phyloP scores from a whole-genome alignment of 2,797 vertebrate species.

The Anguilla obscura region DNA sequence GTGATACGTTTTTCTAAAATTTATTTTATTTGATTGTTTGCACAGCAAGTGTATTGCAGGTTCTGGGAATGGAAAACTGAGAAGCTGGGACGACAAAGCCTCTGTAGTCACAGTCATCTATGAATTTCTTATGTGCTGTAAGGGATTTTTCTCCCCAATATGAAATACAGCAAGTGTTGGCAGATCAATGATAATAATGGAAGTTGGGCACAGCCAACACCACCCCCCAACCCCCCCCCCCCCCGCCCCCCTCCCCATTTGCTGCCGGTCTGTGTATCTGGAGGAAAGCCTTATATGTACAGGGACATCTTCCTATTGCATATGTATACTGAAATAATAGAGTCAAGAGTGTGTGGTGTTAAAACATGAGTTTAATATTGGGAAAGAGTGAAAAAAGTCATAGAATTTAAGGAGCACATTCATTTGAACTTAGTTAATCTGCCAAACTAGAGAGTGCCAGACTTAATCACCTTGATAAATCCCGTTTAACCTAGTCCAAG shows the following conservation, averaged over 20 bases:
- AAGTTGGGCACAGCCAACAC: background rate
- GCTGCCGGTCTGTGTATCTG: background rate
- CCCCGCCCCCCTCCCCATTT: background rate
- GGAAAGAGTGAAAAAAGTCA: background rate
- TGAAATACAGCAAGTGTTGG: background rate
- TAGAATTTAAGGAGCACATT: background rate
- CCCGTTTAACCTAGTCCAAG: background rate
- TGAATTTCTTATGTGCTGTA: background rate
- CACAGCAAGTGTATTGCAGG: too few species aligned
- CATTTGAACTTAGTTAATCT: background rate
- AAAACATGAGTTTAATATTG: background rate
- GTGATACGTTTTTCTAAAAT: background rate
- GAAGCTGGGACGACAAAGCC: background rate
- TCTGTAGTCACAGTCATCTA: background rate
- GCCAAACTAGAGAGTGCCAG: background rate
- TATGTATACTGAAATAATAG: background rate
- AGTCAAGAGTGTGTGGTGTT: background rate
- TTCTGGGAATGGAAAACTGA: background rate
- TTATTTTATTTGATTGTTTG: too few species aligned
- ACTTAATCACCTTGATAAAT: background rate
- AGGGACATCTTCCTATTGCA: background rate
- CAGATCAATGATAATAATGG: slow-evolving; percentile 3
- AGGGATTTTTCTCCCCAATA: background rate
- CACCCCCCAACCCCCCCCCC: background rate
- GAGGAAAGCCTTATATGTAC: background rate